Conservation (phyloP, 2,888 invertebrate genomes). For the Boloria euphrosyne region DNA sequence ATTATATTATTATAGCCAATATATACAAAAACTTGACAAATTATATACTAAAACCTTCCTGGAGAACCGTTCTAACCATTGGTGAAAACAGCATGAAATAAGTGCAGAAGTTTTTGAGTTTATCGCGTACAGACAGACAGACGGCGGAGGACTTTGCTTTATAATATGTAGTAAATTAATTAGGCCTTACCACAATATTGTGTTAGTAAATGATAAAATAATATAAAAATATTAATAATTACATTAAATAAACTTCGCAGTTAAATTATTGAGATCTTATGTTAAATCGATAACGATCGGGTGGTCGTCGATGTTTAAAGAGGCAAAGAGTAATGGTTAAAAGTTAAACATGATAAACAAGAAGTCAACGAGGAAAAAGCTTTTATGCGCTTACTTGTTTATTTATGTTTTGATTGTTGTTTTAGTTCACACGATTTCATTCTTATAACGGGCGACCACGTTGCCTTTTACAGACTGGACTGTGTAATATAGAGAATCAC, state of each 20-base stretch:
- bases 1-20: no score
- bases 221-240: neutral
- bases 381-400: conserved; percentile 19
- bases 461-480: conserved; percentile 1
- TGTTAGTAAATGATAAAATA: no score
- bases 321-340: conserved; percentile 15
- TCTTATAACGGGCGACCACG: conserved; percentile 5
- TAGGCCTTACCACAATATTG: no score
- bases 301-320: conserved; percentile 47
- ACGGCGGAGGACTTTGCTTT: no score
- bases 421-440: conserved; percentile 17
- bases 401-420: conserved; percentile 23
- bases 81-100: no score
- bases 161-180: no score
- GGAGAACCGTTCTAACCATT: no score
- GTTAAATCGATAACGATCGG: conserved; percentile 48
- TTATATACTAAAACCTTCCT: no score
- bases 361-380: conserved; percentile 21
- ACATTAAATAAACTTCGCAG: neutral
- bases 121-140: no score
- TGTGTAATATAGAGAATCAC: conserved; percentile 5
- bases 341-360: conserved; percentile 2
- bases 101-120: no score
- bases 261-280: neutral
- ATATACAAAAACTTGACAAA: no score